Evolutionary conservation across 2,113 vertebrate genomes (phyloP).

Genomic region (Rhegmatorhina hoffmannsi): DNA sequence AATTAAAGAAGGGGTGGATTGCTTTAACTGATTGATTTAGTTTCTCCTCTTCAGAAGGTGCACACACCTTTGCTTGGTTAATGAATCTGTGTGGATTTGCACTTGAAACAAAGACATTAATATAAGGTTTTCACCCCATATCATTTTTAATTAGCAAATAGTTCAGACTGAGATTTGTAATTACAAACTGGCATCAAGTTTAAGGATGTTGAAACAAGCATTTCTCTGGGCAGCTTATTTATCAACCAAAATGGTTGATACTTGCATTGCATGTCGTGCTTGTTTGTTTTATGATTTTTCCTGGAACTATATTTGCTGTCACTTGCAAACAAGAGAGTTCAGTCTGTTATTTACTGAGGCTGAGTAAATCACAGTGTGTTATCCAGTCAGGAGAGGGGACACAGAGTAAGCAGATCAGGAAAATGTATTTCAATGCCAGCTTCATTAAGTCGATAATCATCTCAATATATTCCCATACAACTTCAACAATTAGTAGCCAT

Average conservation of each 20-base stretch:
- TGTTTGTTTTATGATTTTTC: slow-evolving; percentile 56
- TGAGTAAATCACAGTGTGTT: slow-evolving; percentile 33
- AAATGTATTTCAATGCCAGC: slow-evolving; percentile 58
- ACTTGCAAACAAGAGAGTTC: slow-evolving; percentile 59
- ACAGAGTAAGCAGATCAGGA: slow-evolving; percentile 42
- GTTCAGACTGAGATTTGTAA: neutral
- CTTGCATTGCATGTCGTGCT: neutral
- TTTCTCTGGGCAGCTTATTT: neutral
- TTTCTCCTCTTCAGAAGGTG: neutral
- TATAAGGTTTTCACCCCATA: neutral
- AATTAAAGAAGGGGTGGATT: neutral
- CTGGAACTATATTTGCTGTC: slow-evolving; percentile 54
- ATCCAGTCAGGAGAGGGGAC: slow-evolving; percentile 48
- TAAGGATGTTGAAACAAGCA: neutral
- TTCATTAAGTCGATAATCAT: slow-evolving; percentile 68
- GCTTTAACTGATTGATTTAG: neutral
- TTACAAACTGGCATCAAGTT: neutral
- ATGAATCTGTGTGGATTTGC: neutral
- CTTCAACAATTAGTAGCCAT: slow-evolving; percentile 61
- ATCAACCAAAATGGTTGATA: neutral
- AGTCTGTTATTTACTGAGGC: slow-evolving; percentile 57
- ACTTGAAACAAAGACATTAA: neutral
- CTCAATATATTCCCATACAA: slow-evolving; percentile 62
- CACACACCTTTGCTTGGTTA: neutral
- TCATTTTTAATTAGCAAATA: neutral